Evolutionary conservation across 1,140 invertebrate species (phyloP).

Genomic region (Drosophila willistoni): DNA sequence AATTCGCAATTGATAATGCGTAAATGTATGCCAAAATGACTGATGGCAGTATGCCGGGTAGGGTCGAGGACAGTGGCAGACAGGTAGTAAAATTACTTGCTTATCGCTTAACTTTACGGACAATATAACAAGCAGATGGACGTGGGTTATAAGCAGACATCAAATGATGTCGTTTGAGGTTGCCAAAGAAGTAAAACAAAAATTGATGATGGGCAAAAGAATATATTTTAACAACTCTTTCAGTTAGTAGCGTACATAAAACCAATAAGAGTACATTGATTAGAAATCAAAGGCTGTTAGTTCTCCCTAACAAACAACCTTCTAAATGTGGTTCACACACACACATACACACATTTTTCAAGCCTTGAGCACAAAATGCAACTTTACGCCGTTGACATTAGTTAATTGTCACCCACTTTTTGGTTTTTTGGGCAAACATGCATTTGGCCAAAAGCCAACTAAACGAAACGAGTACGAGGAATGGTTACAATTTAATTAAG

Average conservation of each 20-base stretch:
- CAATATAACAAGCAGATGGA: slow-evolving; percentile 63
- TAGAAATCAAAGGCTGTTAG: no score
- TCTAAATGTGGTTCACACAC: no score
- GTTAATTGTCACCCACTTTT: slow-evolving; percentile 68
- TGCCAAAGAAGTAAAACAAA: slow-evolving; percentile 10
- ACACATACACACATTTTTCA: slow-evolving; percentile 32
- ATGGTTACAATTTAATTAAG: slow-evolving; percentile 74
- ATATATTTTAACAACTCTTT: no score
- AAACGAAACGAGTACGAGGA: slow-evolving; percentile 42
- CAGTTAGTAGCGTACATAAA: no score
- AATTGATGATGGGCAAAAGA: background rate
- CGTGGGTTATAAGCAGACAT: slow-evolving; percentile 32
- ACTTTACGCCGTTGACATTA: slow-evolving; percentile 64
- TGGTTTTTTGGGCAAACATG: slow-evolving; percentile 60
- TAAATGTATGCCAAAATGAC: slow-evolving; percentile 61
- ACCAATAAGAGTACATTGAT: no score
- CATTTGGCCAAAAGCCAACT: slow-evolving; percentile 72
- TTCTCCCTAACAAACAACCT: no score
- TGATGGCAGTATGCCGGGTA: slow-evolving; percentile 21
- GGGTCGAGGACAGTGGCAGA: background rate
- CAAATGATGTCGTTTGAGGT: slow-evolving; percentile 44
- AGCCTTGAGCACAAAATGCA: slow-evolving; percentile 24
- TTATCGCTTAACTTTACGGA: slow-evolving; percentile 69
- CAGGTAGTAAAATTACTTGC: slow-evolving; percentile 43
- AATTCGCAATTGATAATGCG: slow-evolving; percentile 73